Percentiles rank a stretch among this genome's conserved stretches.
Evolutionary conservation across 2,797 vertebrate genomes (phyloP).

Genomic region (Phylloscopus collybita): DNA sequence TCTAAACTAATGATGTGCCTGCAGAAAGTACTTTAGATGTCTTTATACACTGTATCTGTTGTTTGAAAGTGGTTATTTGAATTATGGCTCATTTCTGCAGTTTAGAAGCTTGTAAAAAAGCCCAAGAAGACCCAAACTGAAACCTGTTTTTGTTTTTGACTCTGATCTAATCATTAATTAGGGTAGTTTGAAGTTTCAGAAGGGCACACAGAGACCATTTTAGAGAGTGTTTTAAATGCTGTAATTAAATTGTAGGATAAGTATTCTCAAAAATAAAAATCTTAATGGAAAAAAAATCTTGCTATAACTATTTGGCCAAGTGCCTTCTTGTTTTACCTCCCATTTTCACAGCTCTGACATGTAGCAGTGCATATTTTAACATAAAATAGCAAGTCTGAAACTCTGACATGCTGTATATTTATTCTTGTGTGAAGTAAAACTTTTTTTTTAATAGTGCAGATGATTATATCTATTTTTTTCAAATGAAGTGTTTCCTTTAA

Average conservation of each 20-base stretch:
- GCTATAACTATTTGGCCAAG: conserved; percentile 69
- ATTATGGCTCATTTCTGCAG: conserved; percentile 39
- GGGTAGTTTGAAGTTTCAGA: conserved; percentile 51
- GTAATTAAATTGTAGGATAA: conserved; percentile 69
- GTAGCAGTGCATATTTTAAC: conserved; percentile 77
- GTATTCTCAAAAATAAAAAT: conserved; percentile 66
- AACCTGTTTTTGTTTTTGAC: conserved; percentile 33
- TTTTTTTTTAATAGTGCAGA: conserved; percentile 48
- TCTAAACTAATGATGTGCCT: conserved; percentile 10
- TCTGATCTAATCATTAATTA: conserved; percentile 73
- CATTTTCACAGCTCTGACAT: conserved; percentile 77
- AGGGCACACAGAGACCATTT: conserved; percentile 43
- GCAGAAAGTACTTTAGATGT: conserved; percentile 6
- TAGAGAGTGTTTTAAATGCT: conserved; percentile 69
- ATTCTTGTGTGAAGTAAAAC: conserved; percentile 64
- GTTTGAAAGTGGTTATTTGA: conserved; percentile 10
- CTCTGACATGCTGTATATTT: conserved; percentile 74
- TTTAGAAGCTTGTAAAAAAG: conserved; percentile 21
- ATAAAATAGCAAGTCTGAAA: conserved; percentile 71
- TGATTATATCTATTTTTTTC: conserved; percentile 62
- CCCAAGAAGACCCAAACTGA: conserved; percentile 1
- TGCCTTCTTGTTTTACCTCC: conserved; percentile 73
- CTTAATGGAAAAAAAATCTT: conserved; percentile 46
- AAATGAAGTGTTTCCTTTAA: conserved; percentile 69
- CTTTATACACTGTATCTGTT: conserved; percentile 23